Base-by-base conservation (phyloP, 2,113 vertebrate species). In the Tachysurus fulvidraco region DNA sequence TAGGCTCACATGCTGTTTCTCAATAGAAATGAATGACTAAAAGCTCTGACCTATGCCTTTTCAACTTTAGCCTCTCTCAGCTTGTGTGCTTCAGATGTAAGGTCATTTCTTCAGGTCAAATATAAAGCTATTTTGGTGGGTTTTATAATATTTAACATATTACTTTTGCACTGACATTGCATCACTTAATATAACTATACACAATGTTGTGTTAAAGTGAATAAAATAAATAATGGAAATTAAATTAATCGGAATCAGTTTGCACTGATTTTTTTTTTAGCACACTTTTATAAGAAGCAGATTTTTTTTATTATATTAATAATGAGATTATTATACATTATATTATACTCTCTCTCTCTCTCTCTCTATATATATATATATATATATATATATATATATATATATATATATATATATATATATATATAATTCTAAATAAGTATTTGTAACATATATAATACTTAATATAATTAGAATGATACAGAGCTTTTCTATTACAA, bases 71-170 rank as follows among this genome's bases (percentile, higher is more conserved):
- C 83, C 91, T 65, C 60, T 62, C 83, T 86, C 85, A 87, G 78
- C 54, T 80, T 85, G 83, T 90, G 73, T 41, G 54, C 55, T 19
- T 80, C 21, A 16, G 73, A n/a, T 65, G 71, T 69, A 62, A 85
- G 84, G 77, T 86, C 84, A 86, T 85, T 89, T 81, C 71, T 80
- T 83, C 36, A 67, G 54, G 62, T 55, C 41, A 78, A n/a, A 64
- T 36, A 23, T 59, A 11, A 36, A 59, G 55, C 25, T 80, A 21
- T 59, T 30, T 80, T 80, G 41, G 19, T 60, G 80, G 71, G 50
- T 71, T 52, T 71, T 84, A 92, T 93, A 91, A 91, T 25, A 89
- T 90, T 84, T 57, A 69, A 79, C 55, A 4, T 59, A 62, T 60
- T 67, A 11, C 12, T 60, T 36, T 59, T 80, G 23, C 2, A 80